Base-by-base conservation (phyloP, 2,888 invertebrate genomes). In the Adela reaumurella region DNA sequence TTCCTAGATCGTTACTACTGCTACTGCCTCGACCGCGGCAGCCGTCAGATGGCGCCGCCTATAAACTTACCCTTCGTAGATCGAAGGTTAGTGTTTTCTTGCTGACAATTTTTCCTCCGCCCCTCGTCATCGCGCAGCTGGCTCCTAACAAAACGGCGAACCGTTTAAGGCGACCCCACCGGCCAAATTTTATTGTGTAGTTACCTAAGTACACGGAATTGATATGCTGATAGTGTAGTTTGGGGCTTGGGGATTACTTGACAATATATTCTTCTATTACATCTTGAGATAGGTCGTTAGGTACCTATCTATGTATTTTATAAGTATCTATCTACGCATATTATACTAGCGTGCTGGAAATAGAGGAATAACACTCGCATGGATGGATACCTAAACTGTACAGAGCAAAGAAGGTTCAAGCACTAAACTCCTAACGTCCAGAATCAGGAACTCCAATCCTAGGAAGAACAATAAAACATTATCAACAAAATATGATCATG, bases 101-200 rank as follows among this genome's bases (percentile, higher is more conserved):
- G 77, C 77, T 77, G 77, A 77, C 77, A 77, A 78, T 77, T 78
- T 78, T 78, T 78, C 76, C 73, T 35, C 73, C 71, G 69, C 71
- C 70, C 49, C 65, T 70, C 76, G 78, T 76, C 77, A 77, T 77
- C 77, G 77, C 77, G 68, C 77, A 77, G 77, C 77, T 77, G 77
- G 77, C 64, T 73, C 73, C 71, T 76, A 77, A 77, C 77, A 77
- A 77, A 78, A 78, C 76, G 78, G 74, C 74, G 77, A 77, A 78
- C 73, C 78, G 78, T 76, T 78, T 78, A 78, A 77, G 77, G 74
- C 74, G 74, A 74, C 77, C 74, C 72, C 71, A 67, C 74, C 74
- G 77, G 74, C 76, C 70, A 74, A 69, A 74, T 77, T 78, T 78
- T 78, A 77, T 78, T 77, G 77, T 77, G 68, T 74, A 65, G n/a